Percentiles rank a stretch among this genome's conserved stretches.
Conservation (phyloP, 2,113 vertebrate genomes). For the Ondatra zibethicus region DNA sequence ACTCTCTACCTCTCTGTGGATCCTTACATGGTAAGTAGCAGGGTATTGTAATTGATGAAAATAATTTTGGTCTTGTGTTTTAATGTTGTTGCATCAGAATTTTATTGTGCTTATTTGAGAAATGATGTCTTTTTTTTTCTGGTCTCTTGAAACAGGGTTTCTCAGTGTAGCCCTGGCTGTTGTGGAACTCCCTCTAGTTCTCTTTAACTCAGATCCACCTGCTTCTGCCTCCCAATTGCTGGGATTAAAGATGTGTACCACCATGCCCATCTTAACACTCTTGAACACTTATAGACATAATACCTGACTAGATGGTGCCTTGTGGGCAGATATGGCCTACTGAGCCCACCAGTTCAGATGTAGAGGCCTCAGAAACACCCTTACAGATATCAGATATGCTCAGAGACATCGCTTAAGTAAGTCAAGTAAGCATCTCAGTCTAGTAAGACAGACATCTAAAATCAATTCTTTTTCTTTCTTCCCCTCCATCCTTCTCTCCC, state of each 20-base stretch:
- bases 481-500: too few relatives aligned
- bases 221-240: neutral
- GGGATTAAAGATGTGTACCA: neutral
- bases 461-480: neutral
- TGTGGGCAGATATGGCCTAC: neutral
- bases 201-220: too few relatives aligned
- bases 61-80: slow-evolving; percentile 37
- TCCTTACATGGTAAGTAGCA: slow-evolving; percentile 94
- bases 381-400: neutral
- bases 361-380: neutral
- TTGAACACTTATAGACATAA: neutral
- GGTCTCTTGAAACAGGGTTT: neutral
- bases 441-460: neutral
- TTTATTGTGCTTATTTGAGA: slow-evolving; percentile 50
- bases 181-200: too few relatives aligned
- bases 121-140: neutral
- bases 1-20: slow-evolving; percentile 97
- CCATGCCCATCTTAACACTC: neutral
- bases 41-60: slow-evolving; percentile 26
- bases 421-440: neutral
- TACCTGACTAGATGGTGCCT: neutral
- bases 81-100: neutral
- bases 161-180: too few relatives aligned
- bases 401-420: neutral
- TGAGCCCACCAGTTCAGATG: neutral